Conservation (phyloP, 2,797 vertebrate genomes). For the Melanogrammus aeglefinus region DNA sequence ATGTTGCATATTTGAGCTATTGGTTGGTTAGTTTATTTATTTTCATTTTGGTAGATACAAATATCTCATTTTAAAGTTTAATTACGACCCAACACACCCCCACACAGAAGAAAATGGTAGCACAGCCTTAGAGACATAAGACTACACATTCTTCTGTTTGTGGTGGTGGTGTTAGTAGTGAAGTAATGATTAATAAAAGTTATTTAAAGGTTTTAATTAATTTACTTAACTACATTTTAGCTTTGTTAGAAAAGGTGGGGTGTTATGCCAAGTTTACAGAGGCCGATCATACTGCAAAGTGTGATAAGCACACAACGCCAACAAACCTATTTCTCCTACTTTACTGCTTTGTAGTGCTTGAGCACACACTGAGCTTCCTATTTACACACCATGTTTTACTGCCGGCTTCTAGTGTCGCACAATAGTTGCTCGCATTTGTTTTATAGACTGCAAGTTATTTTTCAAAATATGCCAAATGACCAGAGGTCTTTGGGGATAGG, state of each 20-base stretch:
- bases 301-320: background rate
- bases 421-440: background rate
- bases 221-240: background rate
- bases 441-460: background rate
- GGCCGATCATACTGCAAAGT: background rate
- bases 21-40: background rate
- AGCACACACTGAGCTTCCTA: background rate
- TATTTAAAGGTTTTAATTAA: too few species aligned
- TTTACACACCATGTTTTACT: background rate
- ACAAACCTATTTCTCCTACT: background rate
- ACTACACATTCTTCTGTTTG: background rate
- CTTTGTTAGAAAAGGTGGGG: background rate
- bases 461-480: too few species aligned
- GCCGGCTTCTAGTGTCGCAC: background rate
- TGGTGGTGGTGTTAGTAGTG: background rate
- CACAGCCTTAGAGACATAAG: background rate
- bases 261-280: background rate
- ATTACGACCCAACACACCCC: background rate
- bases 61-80: background rate
- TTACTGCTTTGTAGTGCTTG: background rate
- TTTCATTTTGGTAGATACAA: background rate
- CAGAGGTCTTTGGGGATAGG: too few species aligned
- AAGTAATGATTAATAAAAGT: too few species aligned
- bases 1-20: background rate
- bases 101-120: background rate